Evolutionary conservation across 2,113 vertebrate species (phyloP), one percentile per base, ranked within the genome.

Genomic region (Stercorarius parasiticus): DNA sequence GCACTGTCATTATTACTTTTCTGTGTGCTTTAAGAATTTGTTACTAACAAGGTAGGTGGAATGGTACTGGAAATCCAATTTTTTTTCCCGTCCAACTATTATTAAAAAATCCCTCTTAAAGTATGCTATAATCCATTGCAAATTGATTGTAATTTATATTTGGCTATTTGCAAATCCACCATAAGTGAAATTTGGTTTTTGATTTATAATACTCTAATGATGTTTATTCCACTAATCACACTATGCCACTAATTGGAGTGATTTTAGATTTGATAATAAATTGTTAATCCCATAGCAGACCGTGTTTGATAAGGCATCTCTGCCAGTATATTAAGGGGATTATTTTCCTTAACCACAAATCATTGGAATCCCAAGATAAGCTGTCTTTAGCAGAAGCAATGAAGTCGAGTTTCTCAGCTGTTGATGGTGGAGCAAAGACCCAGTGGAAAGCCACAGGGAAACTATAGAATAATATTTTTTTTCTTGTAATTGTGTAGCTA

Each of bases 141-240:
- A 96, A 94, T 59, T 43, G 78, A 87, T 88, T 90, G 55, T 38
- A 73, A 86, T 61, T 81, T 84, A 38, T 93, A 94, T 91, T 82
- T 87, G 73, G 56, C 76, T 90, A 72, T 81, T 90, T 96, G 59
- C 29, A 86, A 95, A 95, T 92, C 88, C 83, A 77, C 42, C 86
- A 20, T 66, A 94, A 95, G 94, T 77, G 64, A 83, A 84, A 66
- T 90, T 50, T 49, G 22, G 9, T 7, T 79, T 92, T 71, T 87
- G 45, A 21, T 90, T 94, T 91, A 30, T 85, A 61, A 64, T 90
- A 32, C 40, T 80, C 53, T 77, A 59, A 47, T 91, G 69, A 45
- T 88, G 78, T 96, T 96, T 91, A 87, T 91, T 85, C 81, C 61
- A 59, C 67, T 93, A 93, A 94, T 95, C 76, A 32, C 20, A 26